These are phyloP conservation scores for Diarsia dahlii DNA, from an alignment of 2,888 invertebrate genomes.

Conservation along the genomic window DNA sequence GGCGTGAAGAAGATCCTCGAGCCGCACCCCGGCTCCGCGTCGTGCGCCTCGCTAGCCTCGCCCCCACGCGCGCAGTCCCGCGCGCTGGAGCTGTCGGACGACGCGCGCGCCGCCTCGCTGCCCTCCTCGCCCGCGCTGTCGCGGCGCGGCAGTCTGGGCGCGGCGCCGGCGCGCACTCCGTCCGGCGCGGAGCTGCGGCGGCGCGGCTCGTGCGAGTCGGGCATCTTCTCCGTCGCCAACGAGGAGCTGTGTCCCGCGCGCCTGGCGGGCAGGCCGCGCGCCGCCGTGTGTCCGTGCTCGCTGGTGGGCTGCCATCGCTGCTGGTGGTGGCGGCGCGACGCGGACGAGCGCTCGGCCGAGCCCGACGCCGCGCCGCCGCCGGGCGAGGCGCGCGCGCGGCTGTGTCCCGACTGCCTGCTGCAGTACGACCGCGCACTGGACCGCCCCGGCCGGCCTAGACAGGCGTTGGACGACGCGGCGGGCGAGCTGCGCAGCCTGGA, in stretches of 20 bases:
- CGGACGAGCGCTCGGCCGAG: slow-evolving; percentile 60
- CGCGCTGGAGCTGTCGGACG: slow-evolving; percentile 68
- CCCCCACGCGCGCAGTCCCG: slow-evolving; percentile 84
- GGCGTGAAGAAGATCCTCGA: slow-evolving; percentile 96
- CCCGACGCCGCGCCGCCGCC: slow-evolving; percentile 76
- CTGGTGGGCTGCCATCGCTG: slow-evolving; percentile 86
- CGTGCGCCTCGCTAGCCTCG: slow-evolving; percentile 94
- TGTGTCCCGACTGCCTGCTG: slow-evolving; percentile 77
- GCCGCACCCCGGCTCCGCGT: slow-evolving; percentile 92
- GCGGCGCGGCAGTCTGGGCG: slow-evolving; percentile 72
- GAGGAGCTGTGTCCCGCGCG: slow-evolving; percentile 92
- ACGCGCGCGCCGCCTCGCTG: slow-evolving; percentile 80
- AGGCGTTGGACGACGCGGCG: slow-evolving; percentile 81
- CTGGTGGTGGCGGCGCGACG: slow-evolving; percentile 83
- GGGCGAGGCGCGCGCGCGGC: slow-evolving; percentile 73
- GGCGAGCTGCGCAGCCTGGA: slow-evolving; percentile 37
- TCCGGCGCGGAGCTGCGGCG: slow-evolving; percentile 79
- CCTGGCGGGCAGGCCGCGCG: slow-evolving; percentile 73
- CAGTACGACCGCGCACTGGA: slow-evolving; percentile 56
- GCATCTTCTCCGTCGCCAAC: slow-evolving; percentile 97
- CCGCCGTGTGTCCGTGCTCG: slow-evolving; percentile 84
- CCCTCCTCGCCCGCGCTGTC: slow-evolving; percentile 83
- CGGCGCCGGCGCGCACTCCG: slow-evolving; percentile 68
- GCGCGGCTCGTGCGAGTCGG: slow-evolving; percentile 96
- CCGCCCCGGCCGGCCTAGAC: slow-evolving; percentile 86